Evolutionary conservation across 2,113 vertebrate species (phyloP).

Genomic region (Labeo catla): DNA sequence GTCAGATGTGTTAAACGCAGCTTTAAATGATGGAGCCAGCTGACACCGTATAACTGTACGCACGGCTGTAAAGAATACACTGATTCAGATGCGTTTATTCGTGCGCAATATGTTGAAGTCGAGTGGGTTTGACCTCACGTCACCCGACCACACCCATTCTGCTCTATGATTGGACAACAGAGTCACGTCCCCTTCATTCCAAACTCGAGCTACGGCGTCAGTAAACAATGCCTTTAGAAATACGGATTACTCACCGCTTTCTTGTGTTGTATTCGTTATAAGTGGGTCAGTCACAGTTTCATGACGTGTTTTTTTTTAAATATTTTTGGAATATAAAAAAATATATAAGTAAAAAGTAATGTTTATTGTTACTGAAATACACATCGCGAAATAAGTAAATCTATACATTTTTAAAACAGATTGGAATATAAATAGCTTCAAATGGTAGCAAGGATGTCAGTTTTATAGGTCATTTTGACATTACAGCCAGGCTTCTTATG

Average conservation of each 20-base stretch:
- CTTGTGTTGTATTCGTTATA: background rate
- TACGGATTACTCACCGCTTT: background rate
- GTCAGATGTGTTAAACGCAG: background rate
- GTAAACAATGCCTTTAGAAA: slow-evolving; percentile 18
- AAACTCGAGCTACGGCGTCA: background rate
- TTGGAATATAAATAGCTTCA: background rate
- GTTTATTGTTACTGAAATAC: background rate
- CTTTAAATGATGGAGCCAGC: background rate
- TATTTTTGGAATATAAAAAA: background rate
- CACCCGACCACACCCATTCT: slow-evolving; percentile 30
- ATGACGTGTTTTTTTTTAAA: background rate
- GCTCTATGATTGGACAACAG: slow-evolving; percentile 63
- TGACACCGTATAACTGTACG: background rate
- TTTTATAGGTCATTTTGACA: background rate
- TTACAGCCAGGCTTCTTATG: too few species aligned
- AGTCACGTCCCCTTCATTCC: slow-evolving; percentile 49
- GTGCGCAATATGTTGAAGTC: slow-evolving; percentile 11
- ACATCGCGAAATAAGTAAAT: background rate
- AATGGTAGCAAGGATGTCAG: background rate
- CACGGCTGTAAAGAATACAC: background rate
- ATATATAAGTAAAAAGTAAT: too few species aligned
- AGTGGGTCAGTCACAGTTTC: background rate
- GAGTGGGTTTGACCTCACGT: slow-evolving; percentile 42
- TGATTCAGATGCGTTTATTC: background rate
- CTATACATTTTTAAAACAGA: background rate